phyloP scores from a whole-genome alignment of 2,888 invertebrate genomes.

The Desoria tigrina region DNA sequence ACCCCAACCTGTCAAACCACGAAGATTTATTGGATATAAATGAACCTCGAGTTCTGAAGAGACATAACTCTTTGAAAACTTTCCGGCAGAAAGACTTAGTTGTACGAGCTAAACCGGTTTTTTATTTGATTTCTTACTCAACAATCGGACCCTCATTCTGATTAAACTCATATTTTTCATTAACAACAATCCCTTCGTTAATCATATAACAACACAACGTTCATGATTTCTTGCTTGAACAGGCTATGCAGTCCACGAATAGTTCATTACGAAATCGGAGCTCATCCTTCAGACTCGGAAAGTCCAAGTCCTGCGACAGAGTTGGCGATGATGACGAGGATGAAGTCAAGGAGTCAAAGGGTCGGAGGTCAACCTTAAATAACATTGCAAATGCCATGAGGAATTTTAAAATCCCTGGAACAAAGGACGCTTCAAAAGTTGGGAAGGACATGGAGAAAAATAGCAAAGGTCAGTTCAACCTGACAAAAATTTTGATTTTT shows the following conservation, averaged over 20 bases:
- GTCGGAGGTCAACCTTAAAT: slow-evolving; percentile 38
- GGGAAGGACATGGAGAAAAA: too few species aligned
- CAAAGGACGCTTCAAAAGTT: not conserved
- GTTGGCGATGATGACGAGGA: slow-evolving; percentile 22
- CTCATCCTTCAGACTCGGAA: slow-evolving; percentile 46
- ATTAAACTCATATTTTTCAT: not conserved
- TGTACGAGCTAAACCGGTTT: slow-evolving; percentile 21
- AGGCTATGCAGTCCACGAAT: too few species aligned
- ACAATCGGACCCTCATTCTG: not conserved
- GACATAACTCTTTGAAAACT: slow-evolving; percentile 48
- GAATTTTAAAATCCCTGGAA: slow-evolving; percentile 23
- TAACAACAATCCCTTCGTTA: not conserved
- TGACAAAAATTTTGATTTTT: too few species aligned
- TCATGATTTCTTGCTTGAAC: too few species aligned
- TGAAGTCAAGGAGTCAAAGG: slow-evolving; percentile 33
- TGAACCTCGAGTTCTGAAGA: slow-evolving; percentile 21
- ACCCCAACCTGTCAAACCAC: slow-evolving; percentile 24
- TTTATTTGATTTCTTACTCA: slow-evolving; percentile 5
- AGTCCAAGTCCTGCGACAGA: slow-evolving; percentile 45
- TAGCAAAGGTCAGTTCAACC: too few species aligned
- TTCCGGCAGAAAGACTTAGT: slow-evolving; percentile 42
- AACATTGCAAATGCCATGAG: slow-evolving; percentile 37
- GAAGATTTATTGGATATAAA: slow-evolving; percentile 27
- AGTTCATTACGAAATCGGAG: slow-evolving; percentile 26
- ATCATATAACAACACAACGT: too few species aligned